Percentiles rank a stretch among this genome's conserved stretches.
Evolutionary conservation across 2,113 vertebrate species (phyloP).

Genomic region (Stictonetta naevosa): DNA sequence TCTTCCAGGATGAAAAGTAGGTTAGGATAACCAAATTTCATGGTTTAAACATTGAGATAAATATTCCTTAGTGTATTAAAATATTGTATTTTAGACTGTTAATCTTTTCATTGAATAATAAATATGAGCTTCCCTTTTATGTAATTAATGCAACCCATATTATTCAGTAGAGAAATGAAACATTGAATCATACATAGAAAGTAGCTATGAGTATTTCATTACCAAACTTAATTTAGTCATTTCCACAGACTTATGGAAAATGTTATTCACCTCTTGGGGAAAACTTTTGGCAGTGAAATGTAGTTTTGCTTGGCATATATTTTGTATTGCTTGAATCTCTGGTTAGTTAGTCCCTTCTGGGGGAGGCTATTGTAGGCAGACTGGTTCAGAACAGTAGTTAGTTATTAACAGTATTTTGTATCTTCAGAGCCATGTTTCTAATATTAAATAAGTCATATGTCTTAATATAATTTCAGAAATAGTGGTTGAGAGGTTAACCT

Average conservation of each 20-base stretch:
- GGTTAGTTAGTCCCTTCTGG: slow-evolving; percentile 42
- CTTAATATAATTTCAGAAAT: not conserved
- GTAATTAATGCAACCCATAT: slow-evolving; percentile 74
- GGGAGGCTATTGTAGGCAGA: not conserved
- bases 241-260: slow-evolving; percentile 78
- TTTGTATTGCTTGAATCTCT: slow-evolving; percentile 68
- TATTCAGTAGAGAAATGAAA: slow-evolving; percentile 74
- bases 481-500: not conserved
- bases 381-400: not conserved
- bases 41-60: slow-evolving; percentile 73
- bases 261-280: slow-evolving; percentile 75
- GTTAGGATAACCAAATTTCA: slow-evolving; percentile 72
- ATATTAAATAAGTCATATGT: not conserved
- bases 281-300: slow-evolving; percentile 70
- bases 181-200: slow-evolving; percentile 76
- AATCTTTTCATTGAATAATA: slow-evolving; percentile 78
- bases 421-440: not conserved
- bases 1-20: slow-evolving; percentile 64
- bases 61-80: slow-evolving; percentile 68
- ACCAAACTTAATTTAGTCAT: slow-evolving; percentile 74
- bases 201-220: slow-evolving; percentile 76
- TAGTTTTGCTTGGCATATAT: slow-evolving; percentile 72
- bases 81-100: slow-evolving; percentile 63
- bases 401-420: not conserved
- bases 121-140: slow-evolving; percentile 72